Evolutionary conservation across 2,113 vertebrate species (phyloP), one percentile per base, ranked within the genome.

Genomic region (Oncorhynchus nerka): DNA sequence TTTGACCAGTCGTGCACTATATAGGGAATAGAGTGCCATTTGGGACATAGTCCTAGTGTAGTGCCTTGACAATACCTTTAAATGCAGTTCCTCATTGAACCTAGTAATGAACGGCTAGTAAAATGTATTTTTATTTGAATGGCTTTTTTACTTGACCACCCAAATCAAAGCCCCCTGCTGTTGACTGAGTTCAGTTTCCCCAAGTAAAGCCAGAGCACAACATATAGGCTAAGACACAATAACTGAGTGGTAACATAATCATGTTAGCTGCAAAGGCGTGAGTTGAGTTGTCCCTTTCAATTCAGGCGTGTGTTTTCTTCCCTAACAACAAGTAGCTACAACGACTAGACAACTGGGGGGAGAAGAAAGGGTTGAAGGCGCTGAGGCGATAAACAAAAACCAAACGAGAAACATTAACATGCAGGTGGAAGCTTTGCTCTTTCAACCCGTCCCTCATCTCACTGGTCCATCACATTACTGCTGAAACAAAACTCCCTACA

Each of bases 61-160:
- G 20, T 39, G 67, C 30, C 28, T 19, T 68, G 19, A 68, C 30
- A 68, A 39, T n/a, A 68, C 67, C 32, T 45, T 68, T 28, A 68
- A 39, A 39, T 8, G 59, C 67, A 34, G 67, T 68, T 68, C 67
- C 67, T 68, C 9, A 68, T 68, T 68, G 26, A 68, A 6, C 32
- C 67, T 5, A n/a, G 16, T 65, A 65, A 65, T 26, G 22, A 65
- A 65, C 26, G 62, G 24, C 62, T 28, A 9, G 39, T 45, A 3
- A 45, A 11, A 11, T 3, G 0, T 45, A 1, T 11, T 12, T 12
- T 45, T 45, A 45, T 45, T 3, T 45, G 6, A 62, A 22, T 8
- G 59, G 6, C 8, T 8, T 7, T 11, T 62, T 22, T n/a, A 68
- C 20, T 19, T 28, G 19, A 30, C 26, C 28, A 68, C 32, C 6